Percentiles rank a stretch among this genome's conserved stretches.
Conservation (phyloP, 2,113 vertebrate genomes). For the Struthidea cinerea region DNA sequence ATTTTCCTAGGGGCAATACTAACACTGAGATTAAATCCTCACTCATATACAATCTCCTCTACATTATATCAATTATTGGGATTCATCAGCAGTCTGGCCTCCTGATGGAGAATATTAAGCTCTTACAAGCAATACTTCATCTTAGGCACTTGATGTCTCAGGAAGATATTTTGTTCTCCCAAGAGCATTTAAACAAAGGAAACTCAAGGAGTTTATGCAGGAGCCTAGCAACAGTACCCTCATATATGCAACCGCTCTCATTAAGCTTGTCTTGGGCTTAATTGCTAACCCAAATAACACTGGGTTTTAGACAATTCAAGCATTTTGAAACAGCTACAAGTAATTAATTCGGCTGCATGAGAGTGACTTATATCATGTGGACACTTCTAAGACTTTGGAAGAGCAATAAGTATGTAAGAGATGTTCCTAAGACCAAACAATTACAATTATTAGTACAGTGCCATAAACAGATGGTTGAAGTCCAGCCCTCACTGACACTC, state of each 20-base stretch:
- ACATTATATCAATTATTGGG: neutral
- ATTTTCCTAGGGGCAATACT: neutral
- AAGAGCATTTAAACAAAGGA: conserved; percentile 20
- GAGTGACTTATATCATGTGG: neutral
- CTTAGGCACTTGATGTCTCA: neutral
- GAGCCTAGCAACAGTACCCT: neutral
- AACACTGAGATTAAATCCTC: neutral
- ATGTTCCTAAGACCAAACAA: neutral
- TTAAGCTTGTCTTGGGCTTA: neutral
- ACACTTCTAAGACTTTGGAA: neutral
- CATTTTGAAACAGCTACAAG: neutral
- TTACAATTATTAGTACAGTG: neutral
- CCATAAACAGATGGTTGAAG: neutral
- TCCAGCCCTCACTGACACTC: neutral
- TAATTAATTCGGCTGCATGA: neutral
- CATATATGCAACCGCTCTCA: neutral
- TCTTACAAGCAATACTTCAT: neutral
- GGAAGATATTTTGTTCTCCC: neutral
- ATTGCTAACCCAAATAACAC: neutral
- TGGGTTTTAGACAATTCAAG: neutral
- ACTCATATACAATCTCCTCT: neutral
- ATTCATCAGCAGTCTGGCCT: neutral
- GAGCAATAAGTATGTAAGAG: neutral
- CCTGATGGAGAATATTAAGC: neutral
- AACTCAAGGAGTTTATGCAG: neutral